These are phyloP conservation scores for Druon quercuslanigerum DNA, from an alignment of 1,140 invertebrate genomes.

Conservation along the genomic window DNA sequence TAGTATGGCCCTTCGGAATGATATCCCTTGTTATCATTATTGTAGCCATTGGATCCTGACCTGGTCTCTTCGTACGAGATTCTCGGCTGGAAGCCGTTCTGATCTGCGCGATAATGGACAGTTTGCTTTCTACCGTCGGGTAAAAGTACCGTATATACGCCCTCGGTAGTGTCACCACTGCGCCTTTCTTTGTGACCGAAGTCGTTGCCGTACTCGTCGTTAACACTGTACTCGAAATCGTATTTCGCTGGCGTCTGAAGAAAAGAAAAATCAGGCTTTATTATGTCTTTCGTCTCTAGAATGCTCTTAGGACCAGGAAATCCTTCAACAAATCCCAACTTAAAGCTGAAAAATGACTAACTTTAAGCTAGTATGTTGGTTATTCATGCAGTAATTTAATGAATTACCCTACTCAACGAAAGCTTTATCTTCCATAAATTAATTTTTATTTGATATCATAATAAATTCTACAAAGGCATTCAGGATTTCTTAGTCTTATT, in stretches of 20 bases:
- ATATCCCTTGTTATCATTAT: not conserved
- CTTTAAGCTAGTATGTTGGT: no score
- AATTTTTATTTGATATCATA: no score
- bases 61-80: conserved; percentile 80
- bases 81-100: conserved; percentile 85
- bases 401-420: no score
- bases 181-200: conserved; percentile 84
- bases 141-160: conserved; percentile 83
- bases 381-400: no score
- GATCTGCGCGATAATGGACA: conserved; percentile 86
- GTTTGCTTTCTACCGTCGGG: conserved; percentile 87
- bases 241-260: conserved; percentile 81
- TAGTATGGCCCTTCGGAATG: conserved; percentile 1
- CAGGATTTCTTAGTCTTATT: no score
- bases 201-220: conserved; percentile 83
- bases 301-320: not conserved
- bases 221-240: conserved; percentile 84
- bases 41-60: not conserved
- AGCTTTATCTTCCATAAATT: no score
- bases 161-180: conserved; percentile 81
- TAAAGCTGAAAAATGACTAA: not conserved
- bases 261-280: conserved; percentile 37
- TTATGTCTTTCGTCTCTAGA: not conserved
- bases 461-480: no score
- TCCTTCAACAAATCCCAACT: not conserved